A percentile compares a stretch with the other conserved stretches of the same genome.
Conservation (phyloP, 2,888 invertebrate genomes). For the Phyto melanocephala region DNA sequence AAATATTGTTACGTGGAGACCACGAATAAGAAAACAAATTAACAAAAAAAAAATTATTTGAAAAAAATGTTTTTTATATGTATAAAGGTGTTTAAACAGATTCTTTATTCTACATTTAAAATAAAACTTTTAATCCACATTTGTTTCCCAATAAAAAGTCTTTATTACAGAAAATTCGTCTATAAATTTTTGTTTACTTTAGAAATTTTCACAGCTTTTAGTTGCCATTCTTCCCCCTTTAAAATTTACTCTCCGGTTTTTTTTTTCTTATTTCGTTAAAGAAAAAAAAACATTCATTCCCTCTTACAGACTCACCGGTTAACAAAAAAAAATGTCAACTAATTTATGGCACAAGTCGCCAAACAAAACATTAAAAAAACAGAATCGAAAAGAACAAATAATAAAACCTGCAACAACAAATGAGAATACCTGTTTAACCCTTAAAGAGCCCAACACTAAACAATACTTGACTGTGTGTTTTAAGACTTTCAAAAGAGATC, state of each 20-base stretch:
- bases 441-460: constrained; percentile 44
- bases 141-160: too few species aligned
- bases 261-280: background rate
- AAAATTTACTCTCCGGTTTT: background rate
- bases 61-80: too few species aligned
- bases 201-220: background rate
- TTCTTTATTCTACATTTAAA: too few species aligned
- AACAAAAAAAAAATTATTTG: too few species aligned
- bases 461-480: constrained; percentile 7
- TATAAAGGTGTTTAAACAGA: too few species aligned
- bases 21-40: too few species aligned
- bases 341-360: constrained; percentile 77
- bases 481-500: constrained; percentile 45
- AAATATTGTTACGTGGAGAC: too few species aligned
- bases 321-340: constrained; percentile 70
- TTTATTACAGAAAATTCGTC: too few species aligned
- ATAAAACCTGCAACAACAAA: constrained; percentile 57
- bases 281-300: background rate
- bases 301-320: background rate
- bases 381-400: constrained; percentile 48
- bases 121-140: too few species aligned
- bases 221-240: constrained; percentile 11
- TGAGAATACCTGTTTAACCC: constrained; percentile 63
- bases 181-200: background rate
- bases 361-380: constrained; percentile 74